A percentile compares a stretch with the other conserved stretches of the same genome.
Evolutionary conservation across 1,140 invertebrate species (phyloP).

Genomic region (Leptonema lineaticorne): DNA sequence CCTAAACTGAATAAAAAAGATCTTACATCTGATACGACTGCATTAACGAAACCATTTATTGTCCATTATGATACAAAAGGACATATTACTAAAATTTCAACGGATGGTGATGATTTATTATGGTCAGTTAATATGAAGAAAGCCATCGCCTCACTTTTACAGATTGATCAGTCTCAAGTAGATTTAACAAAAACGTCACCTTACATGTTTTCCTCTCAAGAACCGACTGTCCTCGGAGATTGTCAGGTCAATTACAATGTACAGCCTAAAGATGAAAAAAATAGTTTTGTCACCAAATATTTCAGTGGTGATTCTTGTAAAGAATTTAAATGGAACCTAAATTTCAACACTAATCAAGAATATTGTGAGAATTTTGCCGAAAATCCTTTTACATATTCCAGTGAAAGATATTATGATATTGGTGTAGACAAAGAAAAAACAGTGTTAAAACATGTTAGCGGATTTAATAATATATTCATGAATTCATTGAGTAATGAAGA

Average conservation of each 20-base stretch:
- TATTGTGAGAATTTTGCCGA: slow-evolving; percentile 34
- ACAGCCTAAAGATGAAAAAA: slow-evolving; percentile 5
- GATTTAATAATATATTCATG: slow-evolving; percentile 33
- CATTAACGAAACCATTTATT: slow-evolving; percentile 26
- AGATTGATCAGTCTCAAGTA: slow-evolving; percentile 43
- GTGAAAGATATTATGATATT: slow-evolving; percentile 44
- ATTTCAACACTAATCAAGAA: slow-evolving; percentile 16
- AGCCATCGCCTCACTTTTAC: slow-evolving; percentile 45
- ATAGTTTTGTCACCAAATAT: slow-evolving; percentile 16
- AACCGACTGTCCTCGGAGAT: slow-evolving; percentile 48
- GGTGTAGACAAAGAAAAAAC: slow-evolving; percentile 41
- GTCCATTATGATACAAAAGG: slow-evolving; percentile 17
- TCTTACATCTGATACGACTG: slow-evolving; percentile 9
- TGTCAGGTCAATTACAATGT: slow-evolving; percentile 46
- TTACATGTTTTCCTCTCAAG: slow-evolving; percentile 44
- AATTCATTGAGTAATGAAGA: slow-evolving; percentile 48
- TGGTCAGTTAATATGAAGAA: slow-evolving; percentile 50
- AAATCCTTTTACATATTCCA: slow-evolving; percentile 45
- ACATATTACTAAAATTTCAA: slow-evolving; percentile 16
- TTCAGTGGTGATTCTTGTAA: slow-evolving; percentile 10
- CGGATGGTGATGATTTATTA: slow-evolving; percentile 36
- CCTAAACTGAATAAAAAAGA: slow-evolving; percentile 6
- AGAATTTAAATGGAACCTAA: slow-evolving; percentile 21
- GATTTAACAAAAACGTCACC: slow-evolving; percentile 32
- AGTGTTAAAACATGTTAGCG: slow-evolving; percentile 42